Evolutionary conservation across 2,113 vertebrate genomes (phyloP), one percentile per base, ranked within the genome.

Genomic region (Zingel zingel): DNA sequence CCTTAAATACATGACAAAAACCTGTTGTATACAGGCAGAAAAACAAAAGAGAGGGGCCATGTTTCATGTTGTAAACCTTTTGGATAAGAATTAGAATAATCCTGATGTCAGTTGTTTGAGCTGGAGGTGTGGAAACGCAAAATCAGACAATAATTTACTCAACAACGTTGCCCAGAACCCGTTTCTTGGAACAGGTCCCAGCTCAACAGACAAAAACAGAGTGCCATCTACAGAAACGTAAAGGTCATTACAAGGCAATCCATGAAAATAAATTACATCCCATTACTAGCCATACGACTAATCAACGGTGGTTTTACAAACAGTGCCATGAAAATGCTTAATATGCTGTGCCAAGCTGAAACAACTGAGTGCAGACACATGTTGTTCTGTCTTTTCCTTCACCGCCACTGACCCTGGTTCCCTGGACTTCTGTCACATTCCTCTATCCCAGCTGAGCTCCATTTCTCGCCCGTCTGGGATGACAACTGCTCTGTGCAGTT

Each of bases 321-420:
- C 45, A 61, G 19, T 14, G 47, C 48, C 67, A 63, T 56, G 45
- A 30, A 70, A 66, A 43, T 72, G 53, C 9, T 48, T 45, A 43
- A 43, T 43, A 50, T 45, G 45, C 23, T 53, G 69, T n/a, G 39
- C n/a, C 0, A n/a, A 74, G 68, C 12, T 59, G 39, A 43, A 67
- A 62, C 51, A 75, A 63, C 65, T 66, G 74, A 50, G 36, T 30
- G 62, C 47, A n/a, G 62, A 84, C 23, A 48, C n/a, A 30, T 2
- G 8, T 39, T 64, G 56, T 25, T 3, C 27, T 69, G 36, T 25
- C 25, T 33, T 11, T 25, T 27, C 23, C 48, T 62, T 82, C 79
- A 74, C 68, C 63, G 27, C 47, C 75, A 63, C 36, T 62, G 76
- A 80, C 19, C 53, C 74, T 39, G 53, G 45, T 63, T 80, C 27